A percentile compares a stretch with the other conserved stretches of the same genome.
Evolutionary conservation across 2,113 vertebrate genomes (phyloP).

Genomic region (Microcebus jonahi): DNA sequence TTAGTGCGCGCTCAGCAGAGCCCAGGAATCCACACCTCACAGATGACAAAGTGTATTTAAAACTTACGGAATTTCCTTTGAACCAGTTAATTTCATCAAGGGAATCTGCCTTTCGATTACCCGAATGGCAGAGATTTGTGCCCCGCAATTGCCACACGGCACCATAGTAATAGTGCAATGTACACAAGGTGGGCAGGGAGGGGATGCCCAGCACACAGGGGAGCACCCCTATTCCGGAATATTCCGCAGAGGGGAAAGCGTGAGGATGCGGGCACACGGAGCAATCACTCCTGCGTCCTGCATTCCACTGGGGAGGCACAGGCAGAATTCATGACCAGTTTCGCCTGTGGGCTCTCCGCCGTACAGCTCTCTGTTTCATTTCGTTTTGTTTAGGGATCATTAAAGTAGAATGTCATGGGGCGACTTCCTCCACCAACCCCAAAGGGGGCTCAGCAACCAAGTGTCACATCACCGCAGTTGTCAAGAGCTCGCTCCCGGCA

Average conservation of each 20-base stretch:
- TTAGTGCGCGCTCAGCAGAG: background rate
- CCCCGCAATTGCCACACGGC: rapidly evolving
- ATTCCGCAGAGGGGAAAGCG: background rate
- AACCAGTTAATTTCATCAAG: too few relatives aligned
- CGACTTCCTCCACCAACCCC: background rate
- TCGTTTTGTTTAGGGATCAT: background rate
- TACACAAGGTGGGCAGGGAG: rapidly evolving
- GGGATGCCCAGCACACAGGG: rapidly evolving
- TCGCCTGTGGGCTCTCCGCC: background rate
- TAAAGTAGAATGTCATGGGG: background rate
- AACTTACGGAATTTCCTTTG: background rate
- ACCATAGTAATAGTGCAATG: background rate
- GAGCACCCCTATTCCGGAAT: rapidly evolving
- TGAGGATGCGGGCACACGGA: rapidly evolving
- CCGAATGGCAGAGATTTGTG: background rate
- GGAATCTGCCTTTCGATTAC: background rate
- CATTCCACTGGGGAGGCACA: background rate
- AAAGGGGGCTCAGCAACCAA: background rate
- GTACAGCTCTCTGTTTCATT: rapidly evolving
- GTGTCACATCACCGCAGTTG: rapidly evolving
- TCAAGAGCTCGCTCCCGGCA: rapidly evolving
- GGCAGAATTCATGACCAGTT: background rate
- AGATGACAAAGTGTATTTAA: too few relatives aligned
- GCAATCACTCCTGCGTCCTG: rapidly evolving
- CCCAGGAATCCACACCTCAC: background rate